Conservation (phyloP, 1,140 invertebrate genomes). For the Calycopis cecrops region DNA sequence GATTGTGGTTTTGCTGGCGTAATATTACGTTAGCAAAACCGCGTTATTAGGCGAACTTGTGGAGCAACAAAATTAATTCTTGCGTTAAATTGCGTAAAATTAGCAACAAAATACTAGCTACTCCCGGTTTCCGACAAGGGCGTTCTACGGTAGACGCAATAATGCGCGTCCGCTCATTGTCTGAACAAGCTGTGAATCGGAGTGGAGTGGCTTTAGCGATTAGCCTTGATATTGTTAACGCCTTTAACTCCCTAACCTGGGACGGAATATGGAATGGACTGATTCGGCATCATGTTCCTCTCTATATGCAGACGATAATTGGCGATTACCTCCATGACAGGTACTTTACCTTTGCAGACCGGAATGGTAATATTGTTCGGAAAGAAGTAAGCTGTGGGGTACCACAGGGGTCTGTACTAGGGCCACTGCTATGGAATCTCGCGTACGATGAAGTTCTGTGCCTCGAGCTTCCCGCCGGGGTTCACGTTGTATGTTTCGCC, state of each 20-base stretch:
- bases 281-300: too few relatives aligned
- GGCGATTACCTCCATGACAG: conserved; percentile 17
- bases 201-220: conserved; percentile 21
- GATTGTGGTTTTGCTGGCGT: too few relatives aligned
- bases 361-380: neutral
- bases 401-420: conserved; percentile 19
- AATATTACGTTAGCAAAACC: too few relatives aligned
- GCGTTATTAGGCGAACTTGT: too few relatives aligned
- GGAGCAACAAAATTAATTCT: too few relatives aligned
- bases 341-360: neutral
- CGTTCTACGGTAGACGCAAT: conserved; percentile 29
- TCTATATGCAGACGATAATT: conserved; percentile 7
- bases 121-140: conserved; percentile 25
- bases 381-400: conserved; percentile 18
- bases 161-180: conserved; percentile 12
- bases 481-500: too few relatives aligned
- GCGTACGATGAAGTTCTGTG: conserved; percentile 21
- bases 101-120: too few relatives aligned
- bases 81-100: too few relatives aligned
- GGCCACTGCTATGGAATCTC: conserved; percentile 19
- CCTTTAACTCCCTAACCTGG: conserved; percentile 27
- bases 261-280: conserved; percentile 12
- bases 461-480: neutral
- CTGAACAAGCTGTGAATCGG: conserved; percentile 11
- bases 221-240: conserved; percentile 24